Evolutionary conservation across 2,888 invertebrate species (phyloP).

Genomic region (Drosophila fungiperda): DNA sequence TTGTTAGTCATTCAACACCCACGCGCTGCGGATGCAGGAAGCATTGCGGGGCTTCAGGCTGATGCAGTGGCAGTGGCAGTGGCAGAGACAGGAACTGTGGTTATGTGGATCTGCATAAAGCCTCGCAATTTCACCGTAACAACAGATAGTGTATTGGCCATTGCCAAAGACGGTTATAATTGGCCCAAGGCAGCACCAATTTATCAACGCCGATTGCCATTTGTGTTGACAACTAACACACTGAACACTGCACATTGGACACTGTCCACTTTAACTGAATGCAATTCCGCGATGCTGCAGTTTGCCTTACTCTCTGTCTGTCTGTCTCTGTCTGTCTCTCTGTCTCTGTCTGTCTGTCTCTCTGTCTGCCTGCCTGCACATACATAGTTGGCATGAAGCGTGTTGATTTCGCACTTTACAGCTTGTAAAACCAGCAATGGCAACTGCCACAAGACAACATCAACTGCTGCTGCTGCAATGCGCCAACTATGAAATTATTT

Average conservation of each 20-base stretch:
- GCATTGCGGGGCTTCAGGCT: conserved; percentile 66
- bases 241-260: conserved; percentile 56
- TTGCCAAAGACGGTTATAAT: conserved; percentile 79
- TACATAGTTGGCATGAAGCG: conserved; percentile 78
- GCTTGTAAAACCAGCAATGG: conserved; percentile 75
- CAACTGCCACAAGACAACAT: conserved; percentile 43
- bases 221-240: conserved; percentile 80
- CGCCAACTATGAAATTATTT: conserved; percentile 78
- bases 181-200: conserved; percentile 80
- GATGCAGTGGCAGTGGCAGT: conserved; percentile 36
- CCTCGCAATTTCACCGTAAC: conserved; percentile 47
- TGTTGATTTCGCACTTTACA: conserved; percentile 82
- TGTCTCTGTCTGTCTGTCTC: conserved; percentile 6
- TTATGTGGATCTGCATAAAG: conserved; percentile 67
- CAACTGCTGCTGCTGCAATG: conserved; percentile 18
- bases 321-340: not conserved
- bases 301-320: conserved; percentile 15
- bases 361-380: conserved; percentile 26
- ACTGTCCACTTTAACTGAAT: conserved; percentile 47
- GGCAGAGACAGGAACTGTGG: conserved; percentile 57
- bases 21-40: conserved; percentile 64
- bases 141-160: conserved; percentile 45
- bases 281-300: conserved; percentile 35
- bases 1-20: conserved; percentile 69
- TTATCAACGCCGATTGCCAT: conserved; percentile 81